These are phyloP conservation scores for Sitobion miscanthi DNA, from an alignment of 1,140 invertebrate species.

Conservation along the genomic window DNA sequence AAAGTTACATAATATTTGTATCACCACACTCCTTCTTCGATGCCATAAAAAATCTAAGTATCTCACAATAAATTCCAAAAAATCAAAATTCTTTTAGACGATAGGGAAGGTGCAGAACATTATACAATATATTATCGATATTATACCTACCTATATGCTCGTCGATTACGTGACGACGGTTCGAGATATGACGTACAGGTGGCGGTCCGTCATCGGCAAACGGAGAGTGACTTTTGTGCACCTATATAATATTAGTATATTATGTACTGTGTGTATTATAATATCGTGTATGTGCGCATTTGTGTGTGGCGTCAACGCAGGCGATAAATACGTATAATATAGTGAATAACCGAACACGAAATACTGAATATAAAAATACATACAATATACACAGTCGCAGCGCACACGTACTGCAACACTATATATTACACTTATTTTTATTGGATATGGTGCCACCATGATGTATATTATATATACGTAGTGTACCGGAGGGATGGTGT, in stretches of 20 bases:
- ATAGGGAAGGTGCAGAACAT: background rate
- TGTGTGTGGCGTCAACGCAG: background rate
- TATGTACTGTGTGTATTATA: background rate
- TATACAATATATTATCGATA: background rate
- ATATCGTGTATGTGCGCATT: background rate
- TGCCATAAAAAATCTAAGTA: background rate
- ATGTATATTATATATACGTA: background rate
- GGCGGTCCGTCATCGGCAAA: background rate
- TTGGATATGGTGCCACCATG: background rate
- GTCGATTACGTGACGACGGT: no score
- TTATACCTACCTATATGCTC: no score
- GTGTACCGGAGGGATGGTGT: background rate
- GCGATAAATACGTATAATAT: background rate
- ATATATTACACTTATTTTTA: slow-evolving; percentile 14
- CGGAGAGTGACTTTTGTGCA: background rate
- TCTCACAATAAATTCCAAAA: background rate
- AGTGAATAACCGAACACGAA: slow-evolving; percentile 8
- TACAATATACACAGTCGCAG: background rate
- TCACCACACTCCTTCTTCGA: no score
- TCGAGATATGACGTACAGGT: no score
- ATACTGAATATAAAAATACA: background rate
- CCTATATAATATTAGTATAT: background rate
- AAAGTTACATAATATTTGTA: background rate
- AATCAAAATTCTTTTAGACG: background rate
- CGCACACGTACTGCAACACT: background rate